These are phyloP conservation scores for Mobula birostris DNA, from an alignment of 2,113 vertebrate species.

Conservation along the genomic window DNA sequence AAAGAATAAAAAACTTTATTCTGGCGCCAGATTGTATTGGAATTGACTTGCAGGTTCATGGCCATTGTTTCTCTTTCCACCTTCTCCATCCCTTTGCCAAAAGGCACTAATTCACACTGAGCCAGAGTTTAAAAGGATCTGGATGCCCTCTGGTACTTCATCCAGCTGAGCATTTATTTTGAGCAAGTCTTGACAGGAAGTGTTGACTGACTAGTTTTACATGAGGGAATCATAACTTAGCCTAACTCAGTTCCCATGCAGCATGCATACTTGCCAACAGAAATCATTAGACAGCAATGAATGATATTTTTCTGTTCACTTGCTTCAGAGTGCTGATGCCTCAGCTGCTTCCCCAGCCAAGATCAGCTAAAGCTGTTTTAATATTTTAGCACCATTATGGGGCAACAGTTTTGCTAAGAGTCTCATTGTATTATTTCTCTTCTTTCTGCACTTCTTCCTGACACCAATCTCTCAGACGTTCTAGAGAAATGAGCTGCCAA, in stretches of 20 bases:
- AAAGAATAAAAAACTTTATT: neutral
- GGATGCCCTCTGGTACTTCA: neutral
- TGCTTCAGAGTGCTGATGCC: neutral
- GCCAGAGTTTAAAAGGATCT: neutral
- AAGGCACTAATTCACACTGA: neutral
- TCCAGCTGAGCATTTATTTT: neutral
- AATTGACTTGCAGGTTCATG: neutral
- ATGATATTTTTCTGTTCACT: neutral
- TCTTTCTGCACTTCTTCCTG: neutral
- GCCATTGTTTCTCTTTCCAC: neutral
- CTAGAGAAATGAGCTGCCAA: neutral
- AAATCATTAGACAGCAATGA: neutral
- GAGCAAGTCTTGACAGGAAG: neutral
- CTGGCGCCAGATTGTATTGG: neutral
- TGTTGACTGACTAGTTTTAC: neutral
- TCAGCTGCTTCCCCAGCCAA: neutral
- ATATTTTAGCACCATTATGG: neutral
- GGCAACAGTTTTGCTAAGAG: neutral
- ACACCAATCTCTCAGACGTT: neutral
- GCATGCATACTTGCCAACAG: conserved; percentile 9
- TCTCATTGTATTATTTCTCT: neutral
- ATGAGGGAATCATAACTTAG: neutral
- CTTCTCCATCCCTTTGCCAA: neutral
- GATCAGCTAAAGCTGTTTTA: neutral
- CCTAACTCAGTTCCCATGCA: neutral